Evolutionary conservation across 2,888 invertebrate genomes (phyloP).

Genomic region (Mechanitis mazaeus): DNA sequence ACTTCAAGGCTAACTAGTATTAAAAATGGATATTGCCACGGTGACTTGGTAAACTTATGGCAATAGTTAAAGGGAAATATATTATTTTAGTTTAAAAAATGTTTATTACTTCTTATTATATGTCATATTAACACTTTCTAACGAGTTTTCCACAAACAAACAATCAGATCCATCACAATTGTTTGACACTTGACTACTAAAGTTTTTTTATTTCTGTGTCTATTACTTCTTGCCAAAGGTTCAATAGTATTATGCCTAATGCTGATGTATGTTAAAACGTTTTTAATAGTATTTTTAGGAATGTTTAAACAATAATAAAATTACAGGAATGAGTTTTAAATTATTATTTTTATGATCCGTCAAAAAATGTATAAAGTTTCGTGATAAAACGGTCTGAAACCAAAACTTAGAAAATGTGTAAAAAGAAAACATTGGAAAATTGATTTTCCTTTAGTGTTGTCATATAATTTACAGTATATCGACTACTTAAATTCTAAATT

Average conservation of each 20-base stretch:
- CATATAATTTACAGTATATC: too few species aligned
- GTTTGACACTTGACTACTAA: slow-evolving; percentile 55
- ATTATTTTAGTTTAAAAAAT: slow-evolving; percentile 37
- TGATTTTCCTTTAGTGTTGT: too few species aligned
- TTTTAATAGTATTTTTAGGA: too few species aligned
- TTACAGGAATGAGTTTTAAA: too few species aligned
- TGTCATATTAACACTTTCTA: slow-evolving; percentile 60
- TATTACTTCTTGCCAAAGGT: slow-evolving; percentile 7
- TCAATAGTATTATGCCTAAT: not conserved
- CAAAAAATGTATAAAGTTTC: too few species aligned
- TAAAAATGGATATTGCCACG: slow-evolving; percentile 52
- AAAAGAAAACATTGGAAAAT: too few species aligned
- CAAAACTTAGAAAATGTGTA: too few species aligned
- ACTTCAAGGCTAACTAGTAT: slow-evolving; percentile 76
- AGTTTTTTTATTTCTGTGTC: not conserved
- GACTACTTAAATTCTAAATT: too few species aligned
- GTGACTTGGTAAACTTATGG: slow-evolving; percentile 42
- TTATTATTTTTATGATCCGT: too few species aligned
- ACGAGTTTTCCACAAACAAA: slow-evolving; percentile 69
- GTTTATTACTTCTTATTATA: slow-evolving; percentile 42
- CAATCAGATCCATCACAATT: slow-evolving; percentile 67
- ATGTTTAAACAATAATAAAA: too few species aligned
- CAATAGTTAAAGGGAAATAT: slow-evolving; percentile 34
- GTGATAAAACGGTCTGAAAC: too few species aligned
- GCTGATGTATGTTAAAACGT: too few species aligned